Evolutionary conservation across 1,140 invertebrate genomes (phyloP).

Genomic region (Scaptomyza hsui): DNA sequence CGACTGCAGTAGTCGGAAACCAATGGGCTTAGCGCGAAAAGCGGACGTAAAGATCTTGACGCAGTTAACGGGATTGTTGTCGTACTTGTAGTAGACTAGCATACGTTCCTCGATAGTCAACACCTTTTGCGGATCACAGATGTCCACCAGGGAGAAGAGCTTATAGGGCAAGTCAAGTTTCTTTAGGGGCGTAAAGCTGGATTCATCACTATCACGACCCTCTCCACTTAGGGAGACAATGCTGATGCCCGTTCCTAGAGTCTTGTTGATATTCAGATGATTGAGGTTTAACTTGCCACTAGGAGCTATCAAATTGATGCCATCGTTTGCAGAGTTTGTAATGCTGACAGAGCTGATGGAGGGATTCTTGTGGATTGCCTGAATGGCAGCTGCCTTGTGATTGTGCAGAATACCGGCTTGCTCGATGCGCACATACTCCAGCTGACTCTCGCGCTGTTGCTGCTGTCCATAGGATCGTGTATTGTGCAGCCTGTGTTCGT

Average conservation of each 20-base stretch:
- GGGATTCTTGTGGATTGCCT: conserved; percentile 94
- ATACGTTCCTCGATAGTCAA: conserved; percentile 95
- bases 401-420: conserved; percentile 99
- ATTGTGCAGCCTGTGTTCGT: conserved; percentile 92
- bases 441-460: conserved; percentile 88
- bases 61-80: conserved; percentile 97
- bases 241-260: conserved; percentile 95
- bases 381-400: conserved; percentile 96
- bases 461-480: conserved; percentile 90
- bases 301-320: conserved; percentile 95
- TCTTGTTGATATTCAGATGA: conserved; percentile 90
- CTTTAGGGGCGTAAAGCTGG: conserved; percentile 93
- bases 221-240: conserved; percentile 96
- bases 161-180: conserved; percentile 95
- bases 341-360: conserved; percentile 93
- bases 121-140: conserved; percentile 97
- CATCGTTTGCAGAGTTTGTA: conserved; percentile 93
- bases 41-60: conserved; percentile 97
- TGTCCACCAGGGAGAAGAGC: conserved; percentile 97
- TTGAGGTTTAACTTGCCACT: conserved; percentile 90
- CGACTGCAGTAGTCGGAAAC: conserved; percentile 95
- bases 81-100: conserved; percentile 98
- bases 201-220: conserved; percentile 93
- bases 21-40: conserved; percentile 93
- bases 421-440: conserved; percentile 94